phyloP scores from a whole-genome alignment of 2,888 invertebrate genomes.

The Andrena minutula region DNA sequence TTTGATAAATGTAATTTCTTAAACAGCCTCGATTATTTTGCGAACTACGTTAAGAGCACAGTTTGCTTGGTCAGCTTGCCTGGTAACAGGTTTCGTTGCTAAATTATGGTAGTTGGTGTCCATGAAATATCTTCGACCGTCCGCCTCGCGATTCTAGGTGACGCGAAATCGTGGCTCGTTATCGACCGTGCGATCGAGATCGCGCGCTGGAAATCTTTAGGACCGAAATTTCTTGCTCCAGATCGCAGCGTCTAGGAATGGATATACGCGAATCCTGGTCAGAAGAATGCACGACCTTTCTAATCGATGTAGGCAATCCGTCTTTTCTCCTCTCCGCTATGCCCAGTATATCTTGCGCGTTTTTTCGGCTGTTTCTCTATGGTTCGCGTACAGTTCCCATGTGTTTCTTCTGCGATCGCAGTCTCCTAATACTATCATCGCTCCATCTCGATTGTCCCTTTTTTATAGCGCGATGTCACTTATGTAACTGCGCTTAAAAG shows the following conservation, averaged over 20 bases:
- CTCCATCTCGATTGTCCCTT: background rate
- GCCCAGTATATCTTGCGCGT: slow-evolving; percentile 49
- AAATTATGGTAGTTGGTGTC: slow-evolving; percentile 25
- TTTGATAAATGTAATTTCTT: background rate
- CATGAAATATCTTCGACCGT: slow-evolving; percentile 22
- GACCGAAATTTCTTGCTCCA: slow-evolving; percentile 63
- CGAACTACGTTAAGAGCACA: background rate
- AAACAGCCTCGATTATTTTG: background rate
- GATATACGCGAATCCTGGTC: slow-evolving; percentile 51
- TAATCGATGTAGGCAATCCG: slow-evolving; percentile 65
- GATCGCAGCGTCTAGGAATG: slow-evolving; percentile 35
- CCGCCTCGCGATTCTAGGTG: slow-evolving; percentile 40
- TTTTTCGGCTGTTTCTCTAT: slow-evolving; percentile 32
- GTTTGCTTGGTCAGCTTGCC: slow-evolving; percentile 26
- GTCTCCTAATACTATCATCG: slow-evolving; percentile 36
- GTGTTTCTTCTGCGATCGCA: slow-evolving; percentile 39
- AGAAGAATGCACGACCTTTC: slow-evolving; percentile 63
- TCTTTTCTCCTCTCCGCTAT: slow-evolving; percentile 59
- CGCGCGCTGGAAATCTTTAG: slow-evolving; percentile 38
- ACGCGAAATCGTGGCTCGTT: slow-evolving; percentile 65
- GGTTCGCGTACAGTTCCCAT: slow-evolving; percentile 38
- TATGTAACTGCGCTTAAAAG: too few species aligned
- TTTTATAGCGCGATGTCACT: too few species aligned
- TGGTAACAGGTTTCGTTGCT: background rate
- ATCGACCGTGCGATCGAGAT: slow-evolving; percentile 54